phyloP scores from a whole-genome alignment of 2,113 vertebrate species.

The Geococcyx californianus region DNA sequence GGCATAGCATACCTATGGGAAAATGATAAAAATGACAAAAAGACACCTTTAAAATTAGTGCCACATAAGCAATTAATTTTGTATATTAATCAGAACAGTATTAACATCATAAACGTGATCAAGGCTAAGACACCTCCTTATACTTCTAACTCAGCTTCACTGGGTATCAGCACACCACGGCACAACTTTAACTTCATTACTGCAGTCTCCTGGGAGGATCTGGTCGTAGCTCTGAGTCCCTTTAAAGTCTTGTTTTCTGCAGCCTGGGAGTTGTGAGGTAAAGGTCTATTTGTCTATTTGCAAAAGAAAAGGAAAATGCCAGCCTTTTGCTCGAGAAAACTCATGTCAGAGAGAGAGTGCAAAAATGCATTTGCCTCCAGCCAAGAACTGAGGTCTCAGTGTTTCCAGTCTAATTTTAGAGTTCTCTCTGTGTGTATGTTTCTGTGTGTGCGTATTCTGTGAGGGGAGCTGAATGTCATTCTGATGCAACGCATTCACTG shows the following conservation, averaged over 20 bases:
- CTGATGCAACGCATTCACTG: background rate
- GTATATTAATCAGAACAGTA: background rate
- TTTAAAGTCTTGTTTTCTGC: background rate
- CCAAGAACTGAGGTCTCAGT: background rate
- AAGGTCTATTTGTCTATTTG: background rate
- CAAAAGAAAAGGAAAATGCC: background rate
- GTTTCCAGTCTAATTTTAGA: background rate
- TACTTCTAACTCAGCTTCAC: background rate
- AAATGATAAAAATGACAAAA: background rate
- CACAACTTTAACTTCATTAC: background rate
- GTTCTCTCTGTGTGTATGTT: background rate
- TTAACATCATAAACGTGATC: background rate
- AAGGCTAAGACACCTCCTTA: background rate
- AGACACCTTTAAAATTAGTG: background rate
- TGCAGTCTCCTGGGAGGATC: background rate
- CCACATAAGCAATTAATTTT: background rate
- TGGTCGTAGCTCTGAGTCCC: background rate
- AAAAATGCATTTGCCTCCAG: background rate
- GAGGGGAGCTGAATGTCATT: background rate
- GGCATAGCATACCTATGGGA: background rate
- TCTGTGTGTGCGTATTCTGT: background rate
- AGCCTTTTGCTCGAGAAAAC: background rate
- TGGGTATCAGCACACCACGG: background rate
- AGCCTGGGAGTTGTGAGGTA: background rate
- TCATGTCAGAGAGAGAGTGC: background rate